phyloP scores from a whole-genome alignment of 1,140 invertebrate species.

The Metaphire vulgaris region DNA sequence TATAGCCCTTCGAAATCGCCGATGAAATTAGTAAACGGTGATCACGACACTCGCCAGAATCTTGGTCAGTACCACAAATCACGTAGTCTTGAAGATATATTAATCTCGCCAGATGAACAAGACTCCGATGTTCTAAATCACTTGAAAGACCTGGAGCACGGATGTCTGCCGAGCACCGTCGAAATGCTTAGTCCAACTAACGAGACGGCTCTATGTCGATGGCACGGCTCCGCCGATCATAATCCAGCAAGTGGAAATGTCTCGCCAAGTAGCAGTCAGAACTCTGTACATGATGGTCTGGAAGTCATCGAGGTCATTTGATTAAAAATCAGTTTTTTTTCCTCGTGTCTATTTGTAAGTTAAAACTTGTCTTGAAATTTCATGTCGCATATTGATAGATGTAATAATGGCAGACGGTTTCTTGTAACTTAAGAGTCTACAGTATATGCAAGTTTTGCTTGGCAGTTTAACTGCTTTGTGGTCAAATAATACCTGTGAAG shows the following conservation, averaged over 20 bases:
- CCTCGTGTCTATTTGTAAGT: no score
- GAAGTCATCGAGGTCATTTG: slow-evolving; percentile 50
- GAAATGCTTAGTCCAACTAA: slow-evolving; percentile 35
- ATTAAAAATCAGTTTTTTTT: slow-evolving; percentile 10
- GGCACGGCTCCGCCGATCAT: slow-evolving; percentile 38
- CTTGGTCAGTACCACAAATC: slow-evolving; percentile 39
- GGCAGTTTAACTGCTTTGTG: no score
- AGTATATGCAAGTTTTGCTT: no score
- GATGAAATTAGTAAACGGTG: background rate
- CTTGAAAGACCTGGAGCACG: slow-evolving; percentile 31
- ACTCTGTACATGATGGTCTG: slow-evolving; percentile 45
- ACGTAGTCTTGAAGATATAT: slow-evolving; percentile 49
- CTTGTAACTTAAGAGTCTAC: no score
- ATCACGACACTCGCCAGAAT: background rate
- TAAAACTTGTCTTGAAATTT: no score
- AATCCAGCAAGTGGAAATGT: slow-evolving; percentile 49
- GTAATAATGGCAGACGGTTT: no score
- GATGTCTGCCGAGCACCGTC: slow-evolving; percentile 28
- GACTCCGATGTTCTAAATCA: background rate
- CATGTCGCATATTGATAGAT: no score
- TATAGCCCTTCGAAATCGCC: background rate
- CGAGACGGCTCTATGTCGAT: slow-evolving; percentile 35
- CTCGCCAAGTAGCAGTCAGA: slow-evolving; percentile 47
- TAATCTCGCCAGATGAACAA: slow-evolving; percentile 30
- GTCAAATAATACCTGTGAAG: no score